These are phyloP conservation scores for Mustela lutreola DNA, from an alignment of 2,113 vertebrate genomes.

Conservation along the genomic window DNA sequence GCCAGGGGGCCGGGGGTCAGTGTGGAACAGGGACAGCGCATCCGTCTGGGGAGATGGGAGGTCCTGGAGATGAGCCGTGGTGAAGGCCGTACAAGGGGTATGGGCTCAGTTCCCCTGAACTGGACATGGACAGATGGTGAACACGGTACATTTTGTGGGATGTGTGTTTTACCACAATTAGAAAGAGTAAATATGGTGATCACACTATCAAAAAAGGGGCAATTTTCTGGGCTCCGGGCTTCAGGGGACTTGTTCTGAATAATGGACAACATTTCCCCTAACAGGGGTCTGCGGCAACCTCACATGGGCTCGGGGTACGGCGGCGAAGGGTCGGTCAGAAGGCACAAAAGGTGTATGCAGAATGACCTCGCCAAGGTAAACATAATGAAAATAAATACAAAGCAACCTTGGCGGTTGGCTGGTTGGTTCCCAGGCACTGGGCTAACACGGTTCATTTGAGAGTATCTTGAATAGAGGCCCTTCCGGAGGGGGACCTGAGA, in stretches of 20 bases:
- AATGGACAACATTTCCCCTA: background rate
- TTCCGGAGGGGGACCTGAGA: background rate
- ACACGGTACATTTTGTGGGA: background rate
- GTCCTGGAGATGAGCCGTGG: background rate
- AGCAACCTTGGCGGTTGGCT: background rate
- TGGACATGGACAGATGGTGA: background rate
- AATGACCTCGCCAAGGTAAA: background rate
- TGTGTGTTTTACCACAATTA: background rate
- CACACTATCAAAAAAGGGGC: background rate
- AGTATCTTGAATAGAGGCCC: background rate
- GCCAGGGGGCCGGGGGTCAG: too few relatives aligned
- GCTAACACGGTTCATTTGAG: background rate
- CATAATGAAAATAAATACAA: background rate
- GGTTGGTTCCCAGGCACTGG: background rate
- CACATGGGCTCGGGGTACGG: background rate
- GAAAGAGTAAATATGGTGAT: background rate
- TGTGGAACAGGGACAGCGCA: background rate
- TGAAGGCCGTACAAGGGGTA: too few relatives aligned
- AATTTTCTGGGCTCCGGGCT: background rate
- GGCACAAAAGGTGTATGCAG: background rate
- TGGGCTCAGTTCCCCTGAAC: background rate
- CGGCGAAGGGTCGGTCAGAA: background rate
- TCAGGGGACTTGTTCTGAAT: background rate
- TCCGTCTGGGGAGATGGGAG: background rate
- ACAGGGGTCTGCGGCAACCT: background rate